Percentiles rank a stretch among this genome's conserved stretches.
Conservation (phyloP, 2,797 vertebrate genomes). For the Eulemur albifrons region DNA sequence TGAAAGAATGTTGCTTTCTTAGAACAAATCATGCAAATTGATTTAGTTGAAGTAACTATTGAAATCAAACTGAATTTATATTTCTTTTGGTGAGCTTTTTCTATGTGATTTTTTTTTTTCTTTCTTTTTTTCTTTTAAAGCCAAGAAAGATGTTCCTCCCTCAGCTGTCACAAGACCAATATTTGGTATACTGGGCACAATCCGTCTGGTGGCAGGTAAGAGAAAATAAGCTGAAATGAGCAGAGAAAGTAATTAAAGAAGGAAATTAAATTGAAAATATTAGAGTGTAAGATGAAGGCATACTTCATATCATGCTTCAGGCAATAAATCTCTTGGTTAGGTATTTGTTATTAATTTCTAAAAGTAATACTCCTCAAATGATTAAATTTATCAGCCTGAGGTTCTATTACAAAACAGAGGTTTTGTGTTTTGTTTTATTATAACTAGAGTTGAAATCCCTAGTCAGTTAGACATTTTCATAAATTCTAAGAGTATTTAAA, state of each 20-base stretch:
- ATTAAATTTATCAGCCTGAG: not conserved
- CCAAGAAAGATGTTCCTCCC: constrained; percentile 93
- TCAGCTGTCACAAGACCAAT: constrained; percentile 92
- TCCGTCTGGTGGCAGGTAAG: constrained; percentile 95
- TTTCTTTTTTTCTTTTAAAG: constrained; percentile 82
- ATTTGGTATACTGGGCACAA: constrained; percentile 95
- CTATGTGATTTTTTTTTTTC: not conserved
- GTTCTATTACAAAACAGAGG: not conserved
- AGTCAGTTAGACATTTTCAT: not conserved
- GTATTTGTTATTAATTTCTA: constrained; percentile 19
- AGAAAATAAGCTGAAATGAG: not conserved
- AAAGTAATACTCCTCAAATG: not conserved
- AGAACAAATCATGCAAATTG: not conserved
- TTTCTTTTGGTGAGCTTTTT: not conserved
- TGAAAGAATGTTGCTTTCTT: not conserved
- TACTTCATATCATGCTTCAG: not conserved
- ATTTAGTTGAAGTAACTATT: not conserved
- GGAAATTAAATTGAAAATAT: not conserved
- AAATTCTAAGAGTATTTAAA: constrained; percentile 8
- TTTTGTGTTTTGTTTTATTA: constrained; percentile 36
- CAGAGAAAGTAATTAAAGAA: constrained; percentile 8
- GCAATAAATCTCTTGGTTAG: not conserved
- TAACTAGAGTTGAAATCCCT: constrained; percentile 12
- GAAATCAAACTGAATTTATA: constrained; percentile 8
- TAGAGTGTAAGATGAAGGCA: not conserved